phyloP scores from a whole-genome alignment of 2,113 vertebrate genomes.

The Zosterops pallidus region DNA sequence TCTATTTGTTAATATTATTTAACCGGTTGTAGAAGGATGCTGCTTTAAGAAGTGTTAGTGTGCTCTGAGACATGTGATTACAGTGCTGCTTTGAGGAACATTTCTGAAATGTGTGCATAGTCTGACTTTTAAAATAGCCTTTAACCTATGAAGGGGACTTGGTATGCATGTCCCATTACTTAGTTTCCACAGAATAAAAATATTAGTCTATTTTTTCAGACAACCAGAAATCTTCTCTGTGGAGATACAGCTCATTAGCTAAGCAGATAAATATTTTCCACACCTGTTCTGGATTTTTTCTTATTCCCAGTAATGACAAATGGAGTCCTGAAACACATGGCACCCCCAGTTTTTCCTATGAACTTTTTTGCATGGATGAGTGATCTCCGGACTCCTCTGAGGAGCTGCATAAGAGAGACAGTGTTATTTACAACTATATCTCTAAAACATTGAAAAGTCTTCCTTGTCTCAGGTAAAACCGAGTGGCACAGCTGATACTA shows the following conservation, averaged over 20 bases:
- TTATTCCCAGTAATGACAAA: background rate
- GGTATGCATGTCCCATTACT: background rate
- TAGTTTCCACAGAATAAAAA: background rate
- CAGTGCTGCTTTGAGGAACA: background rate
- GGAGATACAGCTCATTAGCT: background rate
- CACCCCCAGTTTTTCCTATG: accelerated
- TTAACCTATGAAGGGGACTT: background rate
- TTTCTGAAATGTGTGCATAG: background rate
- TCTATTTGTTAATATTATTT: background rate
- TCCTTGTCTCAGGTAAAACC: background rate
- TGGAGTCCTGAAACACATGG: background rate
- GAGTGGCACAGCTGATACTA: background rate
- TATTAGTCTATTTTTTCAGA: background rate
- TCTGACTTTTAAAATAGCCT: background rate
- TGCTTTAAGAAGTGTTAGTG: background rate
- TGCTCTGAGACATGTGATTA: background rate
- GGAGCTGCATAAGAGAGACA: background rate
- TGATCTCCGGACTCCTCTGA: background rate
- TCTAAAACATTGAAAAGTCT: background rate
- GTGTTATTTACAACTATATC: background rate
- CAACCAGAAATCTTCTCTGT: background rate
- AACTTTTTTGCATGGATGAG: background rate
- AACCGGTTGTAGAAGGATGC: background rate
- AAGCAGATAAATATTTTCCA: background rate
- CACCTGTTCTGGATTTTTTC: background rate